Conservation (phyloP, 2,797 vertebrate species). For the Rhabdomys pumilio region DNA sequence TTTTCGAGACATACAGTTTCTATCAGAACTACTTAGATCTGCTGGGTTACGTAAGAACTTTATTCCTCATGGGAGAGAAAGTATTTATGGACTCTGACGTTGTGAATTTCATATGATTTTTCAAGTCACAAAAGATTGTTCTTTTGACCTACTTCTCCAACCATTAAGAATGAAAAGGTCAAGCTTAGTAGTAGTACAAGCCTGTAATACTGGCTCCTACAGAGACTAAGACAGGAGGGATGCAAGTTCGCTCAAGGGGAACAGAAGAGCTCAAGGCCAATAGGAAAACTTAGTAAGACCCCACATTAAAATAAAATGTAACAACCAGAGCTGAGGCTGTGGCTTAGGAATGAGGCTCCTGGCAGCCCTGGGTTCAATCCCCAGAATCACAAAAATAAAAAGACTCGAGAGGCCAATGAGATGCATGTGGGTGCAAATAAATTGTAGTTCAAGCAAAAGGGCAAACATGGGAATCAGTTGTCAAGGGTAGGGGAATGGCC, state of each 20-base stretch:
- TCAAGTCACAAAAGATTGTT: neutral
- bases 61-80: neutral
- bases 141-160: neutral
- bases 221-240: neutral
- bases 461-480: rapidly evolving
- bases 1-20: neutral
- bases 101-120: neutral
- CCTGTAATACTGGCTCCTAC: neutral
- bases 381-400: no score
- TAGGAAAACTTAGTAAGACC: neutral
- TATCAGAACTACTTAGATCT: neutral
- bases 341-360: neutral
- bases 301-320: neutral
- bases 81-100: neutral
- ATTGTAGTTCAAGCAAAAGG: neutral
- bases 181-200: no score
- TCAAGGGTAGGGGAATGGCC: neutral
- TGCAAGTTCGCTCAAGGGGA: neutral
- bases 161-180: neutral
- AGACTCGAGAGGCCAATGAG: rapidly evolving
- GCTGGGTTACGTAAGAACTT: neutral
- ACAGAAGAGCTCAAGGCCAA: neutral
- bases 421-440: neutral
- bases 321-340: neutral
- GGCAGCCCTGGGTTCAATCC: neutral